Evolutionary conservation across 2,888 invertebrate genomes (phyloP), one percentile per base, ranked within the genome.

Genomic region (Dromius quadrimaculatus): DNA sequence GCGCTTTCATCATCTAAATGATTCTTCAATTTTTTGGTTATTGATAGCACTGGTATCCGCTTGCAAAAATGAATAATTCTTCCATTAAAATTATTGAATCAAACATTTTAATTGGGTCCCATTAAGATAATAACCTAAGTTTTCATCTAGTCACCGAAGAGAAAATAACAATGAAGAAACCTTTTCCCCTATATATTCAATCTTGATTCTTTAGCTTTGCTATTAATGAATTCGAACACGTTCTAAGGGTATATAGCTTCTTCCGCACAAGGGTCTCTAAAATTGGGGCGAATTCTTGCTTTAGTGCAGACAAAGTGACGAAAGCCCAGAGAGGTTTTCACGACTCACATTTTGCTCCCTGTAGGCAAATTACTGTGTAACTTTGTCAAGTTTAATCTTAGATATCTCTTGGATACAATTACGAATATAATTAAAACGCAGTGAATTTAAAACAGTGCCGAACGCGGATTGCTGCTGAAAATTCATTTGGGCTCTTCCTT

Each of bases 311-410:
- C 59, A 59, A 59, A 59, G 59, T 59, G 59, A 59, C 36, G 59
- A 59, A 34, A 20, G 22, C 41, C 41, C 41, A 11, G 15, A 41
- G 28, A 54, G 50, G 28, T 17, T 54, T 62, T 62, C 23, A 28
- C 43, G 43, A 22, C 45, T 43, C 64, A 41, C 32, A 64, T 64
- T 64, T 34, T 20, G 64, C 45, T 64, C 64, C 64, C 64, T 47
- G 64, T 64, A 64, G 64, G 64, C 64, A 64, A 47, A 64, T 64
- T 64, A 64, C 64, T 64, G 47, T 64, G 64, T 64, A 64, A 64
- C 64, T 64, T 64, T 47, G 64, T 64, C 45, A 64, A 64, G 64
- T 64, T 64, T 64, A 45, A 64, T 64, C 64, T 64, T 45, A 64
- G 64, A 64, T 64, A 64, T 64, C 47, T 45, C 64, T 28, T 32